Conservation (phyloP, 2,113 vertebrate species). For the Cyprinodon variegatus region DNA sequence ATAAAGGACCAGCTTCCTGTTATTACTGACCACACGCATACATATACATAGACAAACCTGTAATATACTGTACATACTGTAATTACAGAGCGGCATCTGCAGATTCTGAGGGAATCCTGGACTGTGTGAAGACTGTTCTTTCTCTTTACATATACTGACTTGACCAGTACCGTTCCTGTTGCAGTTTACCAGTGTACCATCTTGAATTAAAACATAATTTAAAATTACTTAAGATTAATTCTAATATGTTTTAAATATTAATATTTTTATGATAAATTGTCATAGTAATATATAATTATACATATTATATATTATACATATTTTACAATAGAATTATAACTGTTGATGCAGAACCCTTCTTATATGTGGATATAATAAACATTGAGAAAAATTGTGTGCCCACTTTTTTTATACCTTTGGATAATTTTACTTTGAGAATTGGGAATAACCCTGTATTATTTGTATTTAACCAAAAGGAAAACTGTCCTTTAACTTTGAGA, state of each 20-base stretch:
- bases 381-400: neutral
- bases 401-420: neutral
- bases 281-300: too few relatives aligned
- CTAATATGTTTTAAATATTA: too few relatives aligned
- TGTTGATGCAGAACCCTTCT: neutral
- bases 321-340: neutral
- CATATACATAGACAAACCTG: conserved; percentile 45
- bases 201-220: too few relatives aligned
- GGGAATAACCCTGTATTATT: too few relatives aligned
- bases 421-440: neutral
- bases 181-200: neutral
- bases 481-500: too few relatives aligned
- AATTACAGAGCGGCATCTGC: conserved; percentile 20
- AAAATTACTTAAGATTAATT: too few relatives aligned
- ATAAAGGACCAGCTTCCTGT: conserved; percentile 75
- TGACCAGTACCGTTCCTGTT: neutral
- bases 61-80: conserved; percentile 37
- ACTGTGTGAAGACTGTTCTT: neutral
- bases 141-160: conserved; percentile 7
- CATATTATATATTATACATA: neutral
- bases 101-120: conserved; percentile 5
- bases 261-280: too few relatives aligned
- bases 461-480: too few relatives aligned
- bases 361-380: neutral
- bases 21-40: conserved; percentile 70